Base-by-base conservation (phyloP, 2,888 invertebrate genomes). In the Phaonia tiefii region DNA sequence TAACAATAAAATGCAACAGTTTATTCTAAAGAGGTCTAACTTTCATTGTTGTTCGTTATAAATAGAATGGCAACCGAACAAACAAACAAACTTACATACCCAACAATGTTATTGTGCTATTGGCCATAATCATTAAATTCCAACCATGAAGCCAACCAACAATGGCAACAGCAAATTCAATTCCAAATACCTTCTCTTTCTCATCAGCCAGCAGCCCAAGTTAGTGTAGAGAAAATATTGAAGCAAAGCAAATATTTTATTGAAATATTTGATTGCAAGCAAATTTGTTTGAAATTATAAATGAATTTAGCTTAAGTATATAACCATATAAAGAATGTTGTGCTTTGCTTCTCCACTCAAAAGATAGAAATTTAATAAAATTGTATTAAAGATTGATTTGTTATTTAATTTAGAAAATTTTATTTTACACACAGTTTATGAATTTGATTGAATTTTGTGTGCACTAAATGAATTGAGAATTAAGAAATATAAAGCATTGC, bases 401-500 rank as follows among this genome's bases (percentile, higher is more conserved):
- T 31, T 31, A 31, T 42, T 26, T 65, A 56, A 75, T 56, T 76
- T 51, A 60, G 54, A 44, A 71, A 46, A 66, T 76, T 54, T 54
- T 25, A n/a, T 49, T 17, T 51, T n/a, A 49, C 2, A n/a, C n/a
- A n/a, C n/a, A 39, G 3, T 20, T 13, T 58, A 22, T 17, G 60
- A 15, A 3, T 17, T 60, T 60, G 49, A 5, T 10, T 13, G 5
- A 10, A n/a, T n/a, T n/a, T n/a, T n/a, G n/a, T n/a, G n/a, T n/a
- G n/a, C n/a, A n/a, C n/a, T n/a, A n/a, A n/a, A n/a, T n/a, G n/a
- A n/a, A n/a, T n/a, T n/a, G n/a, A n/a, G n/a, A n/a, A n/a, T n/a
- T n/a, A n/a, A n/a, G n/a, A n/a, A n/a, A n/a, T n/a, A n/a, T n/a
- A n/a, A n/a, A n/a, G n/a, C n/a, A n/a, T n/a, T n/a, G n/a, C n/a